Evolutionary conservation across 37 sponge, comb jelly and placozoan genomes (phyloP).

Genomic region (Axinella damicornis): DNA sequence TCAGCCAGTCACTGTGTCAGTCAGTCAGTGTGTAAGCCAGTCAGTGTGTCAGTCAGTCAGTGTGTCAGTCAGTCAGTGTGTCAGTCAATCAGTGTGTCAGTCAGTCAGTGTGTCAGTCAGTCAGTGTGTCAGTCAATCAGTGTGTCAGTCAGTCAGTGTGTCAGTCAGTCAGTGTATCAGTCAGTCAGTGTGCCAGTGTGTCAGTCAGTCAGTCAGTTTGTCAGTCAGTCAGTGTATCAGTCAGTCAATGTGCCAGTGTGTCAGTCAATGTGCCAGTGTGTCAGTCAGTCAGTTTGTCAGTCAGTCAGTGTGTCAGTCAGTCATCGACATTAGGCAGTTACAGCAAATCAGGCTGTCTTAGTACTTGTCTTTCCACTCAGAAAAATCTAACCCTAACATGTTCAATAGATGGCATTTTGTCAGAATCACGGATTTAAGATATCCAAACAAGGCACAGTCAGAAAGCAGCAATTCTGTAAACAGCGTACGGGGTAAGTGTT

Average conservation of each 20-base stretch:
- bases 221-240: conserved; percentile 20
- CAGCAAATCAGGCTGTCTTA: too few species aligned
- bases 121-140: conserved; percentile 21
- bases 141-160: conserved; percentile 16
- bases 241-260: conserved; percentile 14
- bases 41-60: conserved; percentile 26
- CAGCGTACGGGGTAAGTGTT: too few species aligned
- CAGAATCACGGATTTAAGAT: too few species aligned
- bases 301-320: conserved; percentile 18
- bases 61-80: conserved; percentile 11
- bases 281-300: conserved; percentile 21
- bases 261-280: conserved; percentile 12
- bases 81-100: conserved; percentile 21
- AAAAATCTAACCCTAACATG: too few species aligned
- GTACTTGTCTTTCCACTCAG: too few species aligned
- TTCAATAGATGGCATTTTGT: too few species aligned
- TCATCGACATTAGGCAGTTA: background rate
- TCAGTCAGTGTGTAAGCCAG: conserved; percentile 11
- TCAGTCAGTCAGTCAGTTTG: conserved; percentile 24
- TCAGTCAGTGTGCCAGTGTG: conserved; percentile 15
- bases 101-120: conserved; percentile 24
- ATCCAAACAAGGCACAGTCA: too few species aligned
- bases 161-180: conserved; percentile 21
- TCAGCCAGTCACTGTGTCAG: conserved; percentile 11
- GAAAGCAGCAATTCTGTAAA: too few species aligned